These are phyloP conservation scores for Aulostomus chinensis DNA, from an alignment of 2,797 vertebrate genomes.

Conservation along the genomic window DNA sequence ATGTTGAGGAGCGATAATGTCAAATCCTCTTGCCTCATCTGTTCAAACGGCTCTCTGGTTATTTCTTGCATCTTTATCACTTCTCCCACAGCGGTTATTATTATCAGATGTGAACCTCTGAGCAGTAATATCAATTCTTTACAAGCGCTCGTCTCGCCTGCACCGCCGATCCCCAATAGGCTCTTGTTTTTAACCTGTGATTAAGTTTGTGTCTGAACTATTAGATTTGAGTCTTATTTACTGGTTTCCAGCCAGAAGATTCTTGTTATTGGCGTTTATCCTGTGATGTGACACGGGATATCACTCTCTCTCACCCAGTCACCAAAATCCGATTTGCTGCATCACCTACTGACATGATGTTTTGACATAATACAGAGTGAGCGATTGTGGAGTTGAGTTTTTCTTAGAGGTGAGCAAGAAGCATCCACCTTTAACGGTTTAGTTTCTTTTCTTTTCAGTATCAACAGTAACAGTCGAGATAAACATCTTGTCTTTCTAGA, in stretches of 20 bases:
- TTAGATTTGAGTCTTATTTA: conserved; percentile 58
- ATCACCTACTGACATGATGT: conserved; percentile 36
- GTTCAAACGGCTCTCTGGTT: conserved; percentile 13
- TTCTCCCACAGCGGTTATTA: conserved; percentile 20
- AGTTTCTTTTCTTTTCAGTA: conserved; percentile 2
- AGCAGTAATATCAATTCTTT: conserved; percentile 22
- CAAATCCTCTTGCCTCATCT: conserved; percentile 2
- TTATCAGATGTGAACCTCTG: conserved; percentile 9
- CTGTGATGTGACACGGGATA: conserved; percentile 48
- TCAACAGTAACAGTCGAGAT: no score
- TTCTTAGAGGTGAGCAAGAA: not conserved
- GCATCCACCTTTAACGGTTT: not conserved
- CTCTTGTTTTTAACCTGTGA: conserved; percentile 40
- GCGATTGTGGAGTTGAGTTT: conserved; percentile 17
- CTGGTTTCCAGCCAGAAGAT: conserved; percentile 46
- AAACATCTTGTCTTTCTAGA: no score
- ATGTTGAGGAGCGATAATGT: conserved; percentile 3
- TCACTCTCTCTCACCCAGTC: conserved; percentile 31
- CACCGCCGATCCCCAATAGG: conserved; percentile 20
- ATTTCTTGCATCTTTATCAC: conserved; percentile 18
- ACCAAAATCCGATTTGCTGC: conserved; percentile 56
- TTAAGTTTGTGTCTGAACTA: conserved; percentile 56
- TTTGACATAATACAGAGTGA: conserved; percentile 30
- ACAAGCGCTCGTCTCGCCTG: conserved; percentile 3
- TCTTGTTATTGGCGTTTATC: conserved; percentile 41